Percentiles rank a stretch among this genome's conserved stretches.
Evolutionary conservation across 2,888 invertebrate genomes (phyloP).

Genomic region (Tinea trinotella): DNA sequence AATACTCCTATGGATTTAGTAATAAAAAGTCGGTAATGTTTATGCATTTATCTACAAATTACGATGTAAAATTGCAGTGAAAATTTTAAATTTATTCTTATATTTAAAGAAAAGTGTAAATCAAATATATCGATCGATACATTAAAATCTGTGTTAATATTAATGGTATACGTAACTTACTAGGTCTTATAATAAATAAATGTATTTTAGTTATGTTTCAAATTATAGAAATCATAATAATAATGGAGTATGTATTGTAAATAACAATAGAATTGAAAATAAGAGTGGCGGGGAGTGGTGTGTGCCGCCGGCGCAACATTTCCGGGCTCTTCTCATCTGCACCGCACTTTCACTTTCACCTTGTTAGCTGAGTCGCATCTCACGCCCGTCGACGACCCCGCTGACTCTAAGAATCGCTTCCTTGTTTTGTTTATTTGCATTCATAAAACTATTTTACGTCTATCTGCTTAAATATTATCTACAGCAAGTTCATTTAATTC

Average conservation of each 20-base stretch:
- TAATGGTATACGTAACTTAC: no score
- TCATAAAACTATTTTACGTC: no score
- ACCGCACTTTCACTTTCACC: constrained; percentile 69
- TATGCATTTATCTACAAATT: constrained; percentile 21
- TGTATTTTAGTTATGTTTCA: no score
- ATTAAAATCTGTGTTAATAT: no score
- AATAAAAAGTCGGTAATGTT: constrained; percentile 69
- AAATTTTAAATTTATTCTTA: no score
- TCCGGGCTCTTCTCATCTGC: constrained; percentile 64
- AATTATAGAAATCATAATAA: no score
- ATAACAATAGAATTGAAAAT: constrained; percentile 1
- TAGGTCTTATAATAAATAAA: no score
- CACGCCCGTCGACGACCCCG: constrained; percentile 25
- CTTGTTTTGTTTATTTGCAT: constrained; percentile 26
- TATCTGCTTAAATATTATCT: no score
- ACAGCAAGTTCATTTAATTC: background rate
- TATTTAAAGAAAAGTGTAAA: no score
- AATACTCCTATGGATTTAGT: constrained; percentile 65
- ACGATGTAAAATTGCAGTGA: background rate
- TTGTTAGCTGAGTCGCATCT: constrained; percentile 31
- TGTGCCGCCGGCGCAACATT: constrained; percentile 38
- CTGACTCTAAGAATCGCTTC: constrained; percentile 49
- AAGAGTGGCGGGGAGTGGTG: constrained; percentile 26
- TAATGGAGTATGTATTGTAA: constrained; percentile 2
- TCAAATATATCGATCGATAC: no score